Evolutionary conservation across 2,113 vertebrate genomes (phyloP), one percentile per base, ranked within the genome.

Genomic region (Apteryx owenii): DNA sequence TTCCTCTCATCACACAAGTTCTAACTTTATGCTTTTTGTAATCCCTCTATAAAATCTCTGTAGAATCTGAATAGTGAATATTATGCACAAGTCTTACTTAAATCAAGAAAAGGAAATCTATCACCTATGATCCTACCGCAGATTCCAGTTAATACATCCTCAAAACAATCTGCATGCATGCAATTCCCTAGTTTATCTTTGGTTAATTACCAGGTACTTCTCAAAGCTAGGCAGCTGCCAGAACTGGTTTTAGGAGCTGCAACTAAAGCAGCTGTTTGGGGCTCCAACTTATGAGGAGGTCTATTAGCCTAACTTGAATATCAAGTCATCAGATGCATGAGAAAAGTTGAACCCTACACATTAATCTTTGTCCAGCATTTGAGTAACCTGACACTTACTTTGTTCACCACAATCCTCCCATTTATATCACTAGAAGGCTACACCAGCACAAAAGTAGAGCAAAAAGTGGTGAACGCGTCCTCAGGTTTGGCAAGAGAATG

Each of bases 181-280:
- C n/a, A 92, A 46, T 72, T 93, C 85, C 75, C 62, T 51, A 82
- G 75, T 71, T 93, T 88, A 88, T 46, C 75, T 71, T 68, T 79
- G 70, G 76, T 69, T 89, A 96, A 92, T 93, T 85, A 93, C 46
- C 50, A 42, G 51, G 73, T 90, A 87, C 1, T 89, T 72, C 83
- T 88, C 77, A 80, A 95, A 96, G 76, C 36, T 60, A 80, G 12
- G 85, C 64, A 95, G 85, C 93, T 95, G 79, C 90, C 90, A 94
- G 92, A 95, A 96, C 95, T 85, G 71, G 96, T 96, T 97, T 85
- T 62, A 95, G 94, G 40, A 93, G 50, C 76, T 90, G 94, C 91
- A 95, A 91, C 88, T 96, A 51, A 96, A 82, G 68, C 50, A 96
- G 46, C 6, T 80, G 58, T 70, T 28, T 91, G 68, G 20, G 79